Percentiles rank a stretch among this genome's conserved stretches.
Conservation (phyloP, 2,888 invertebrate genomes). For the Thelaira solivaga region DNA sequence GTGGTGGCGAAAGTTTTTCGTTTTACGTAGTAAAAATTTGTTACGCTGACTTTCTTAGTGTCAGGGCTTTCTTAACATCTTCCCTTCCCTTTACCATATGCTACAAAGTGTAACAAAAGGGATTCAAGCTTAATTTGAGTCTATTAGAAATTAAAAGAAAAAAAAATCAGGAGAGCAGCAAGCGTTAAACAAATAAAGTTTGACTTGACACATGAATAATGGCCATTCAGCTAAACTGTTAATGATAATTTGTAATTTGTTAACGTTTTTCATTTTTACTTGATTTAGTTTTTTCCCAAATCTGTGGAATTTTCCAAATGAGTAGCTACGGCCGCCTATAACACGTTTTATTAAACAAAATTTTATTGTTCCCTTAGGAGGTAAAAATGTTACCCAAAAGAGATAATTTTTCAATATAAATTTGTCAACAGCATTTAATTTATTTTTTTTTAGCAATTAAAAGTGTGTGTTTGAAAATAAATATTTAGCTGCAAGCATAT, state of each 20-base stretch:
- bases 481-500: no score
- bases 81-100: background rate
- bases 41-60: slow-evolving; percentile 65
- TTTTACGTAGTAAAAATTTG: slow-evolving; percentile 67
- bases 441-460: slow-evolving; percentile 20
- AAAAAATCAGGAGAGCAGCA: background rate
- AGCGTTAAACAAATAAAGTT: background rate
- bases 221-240: slow-evolving; percentile 57
- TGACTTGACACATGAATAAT: slow-evolving; percentile 60
- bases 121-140: slow-evolving; percentile 35
- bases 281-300: background rate
- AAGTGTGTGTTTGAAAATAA: background rate
- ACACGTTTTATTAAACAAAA: slow-evolving; percentile 37
- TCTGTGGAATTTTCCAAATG: slow-evolving; percentile 24
- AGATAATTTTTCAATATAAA: slow-evolving; percentile 24
- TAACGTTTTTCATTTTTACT: slow-evolving; percentile 15
- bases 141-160: slow-evolving; percentile 31
- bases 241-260: slow-evolving; percentile 60
- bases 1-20: slow-evolving; percentile 64
- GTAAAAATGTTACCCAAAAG: background rate
- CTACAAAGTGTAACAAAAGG: slow-evolving; percentile 25
- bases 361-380: slow-evolving; percentile 59
- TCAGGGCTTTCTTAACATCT: background rate
- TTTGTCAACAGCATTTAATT: slow-evolving; percentile 11
- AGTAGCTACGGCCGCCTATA: background rate